Conservation (phyloP, 2,797 vertebrate species). For the Allobates femoralis region DNA sequence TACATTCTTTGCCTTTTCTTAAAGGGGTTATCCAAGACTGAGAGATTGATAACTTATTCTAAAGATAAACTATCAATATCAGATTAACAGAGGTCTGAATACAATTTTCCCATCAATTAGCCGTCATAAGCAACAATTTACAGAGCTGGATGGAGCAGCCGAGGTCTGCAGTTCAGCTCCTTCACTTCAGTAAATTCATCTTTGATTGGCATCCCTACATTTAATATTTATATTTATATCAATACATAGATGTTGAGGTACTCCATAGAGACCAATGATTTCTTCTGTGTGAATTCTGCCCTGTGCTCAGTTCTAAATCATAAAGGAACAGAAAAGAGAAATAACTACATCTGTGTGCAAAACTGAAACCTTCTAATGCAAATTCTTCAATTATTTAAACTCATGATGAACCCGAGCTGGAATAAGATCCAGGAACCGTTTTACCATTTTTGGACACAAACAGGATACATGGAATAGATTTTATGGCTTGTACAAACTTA, state of each 20-base stretch:
- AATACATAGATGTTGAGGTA: background rate
- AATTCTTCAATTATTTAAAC: conserved; percentile 25
- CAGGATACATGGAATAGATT: conserved; percentile 1
- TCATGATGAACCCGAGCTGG: conserved; percentile 21
- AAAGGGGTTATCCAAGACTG: too few species aligned
- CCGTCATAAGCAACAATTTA: too few species aligned
- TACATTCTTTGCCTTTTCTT: background rate
- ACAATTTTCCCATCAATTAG: too few species aligned
- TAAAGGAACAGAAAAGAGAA: background rate
- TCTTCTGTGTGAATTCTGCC: background rate
- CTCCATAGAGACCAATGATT: background rate
- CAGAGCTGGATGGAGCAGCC: too few species aligned
- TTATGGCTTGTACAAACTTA: background rate
- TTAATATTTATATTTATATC: too few species aligned
- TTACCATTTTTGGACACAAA: background rate
- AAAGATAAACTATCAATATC: too few species aligned
- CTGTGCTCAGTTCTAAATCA: background rate
- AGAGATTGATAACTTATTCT: too few species aligned
- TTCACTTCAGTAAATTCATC: too few species aligned
- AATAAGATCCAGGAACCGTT: background rate
- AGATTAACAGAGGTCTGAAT: too few species aligned
- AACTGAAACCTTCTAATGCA: background rate
- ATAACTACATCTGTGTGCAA: background rate
- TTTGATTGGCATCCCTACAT: too few species aligned
- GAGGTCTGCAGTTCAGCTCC: too few species aligned